A percentile compares a stretch with the other conserved stretches of the same genome.
These are phyloP conservation scores for Drosophila picticornis DNA, from an alignment of 2,888 invertebrate genomes.

Conservation along the genomic window DNA sequence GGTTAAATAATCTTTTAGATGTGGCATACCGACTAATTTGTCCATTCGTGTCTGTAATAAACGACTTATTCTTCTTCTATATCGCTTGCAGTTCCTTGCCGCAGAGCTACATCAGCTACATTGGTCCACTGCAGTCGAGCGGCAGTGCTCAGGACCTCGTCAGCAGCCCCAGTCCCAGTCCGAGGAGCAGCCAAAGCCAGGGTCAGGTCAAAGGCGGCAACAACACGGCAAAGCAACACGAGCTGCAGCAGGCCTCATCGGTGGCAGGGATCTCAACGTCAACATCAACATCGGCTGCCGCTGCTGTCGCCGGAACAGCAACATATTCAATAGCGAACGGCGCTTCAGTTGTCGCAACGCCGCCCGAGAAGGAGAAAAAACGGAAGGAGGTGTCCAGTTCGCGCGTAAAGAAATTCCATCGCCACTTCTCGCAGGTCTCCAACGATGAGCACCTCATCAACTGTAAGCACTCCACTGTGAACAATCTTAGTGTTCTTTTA, in stretches of 20 bases:
- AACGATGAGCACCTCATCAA: constrained; percentile 94
- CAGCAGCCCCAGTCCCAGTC: constrained; percentile 57
- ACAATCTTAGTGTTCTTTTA: too few relatives aligned
- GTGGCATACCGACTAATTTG: background rate
- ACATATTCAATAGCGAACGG: constrained; percentile 46
- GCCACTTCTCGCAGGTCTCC: constrained; percentile 94
- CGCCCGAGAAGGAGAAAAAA: constrained; percentile 82
- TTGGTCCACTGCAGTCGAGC: constrained; percentile 68
- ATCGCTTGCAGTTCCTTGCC: constrained; percentile 51
- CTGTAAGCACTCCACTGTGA: constrained; percentile 87
- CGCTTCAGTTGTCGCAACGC: constrained; percentile 30
- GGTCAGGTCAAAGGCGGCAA: constrained; percentile 40
- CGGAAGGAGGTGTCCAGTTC: constrained; percentile 85
- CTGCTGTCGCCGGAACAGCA: background rate
- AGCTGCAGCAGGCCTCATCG: constrained; percentile 47
- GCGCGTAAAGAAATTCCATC: constrained; percentile 94
- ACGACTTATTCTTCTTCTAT: background rate
- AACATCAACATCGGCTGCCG: constrained; percentile 42
- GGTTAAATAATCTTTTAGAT: background rate
- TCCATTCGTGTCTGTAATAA: background rate
- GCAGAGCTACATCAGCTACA: constrained; percentile 67
- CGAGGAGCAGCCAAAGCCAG: constrained; percentile 49
- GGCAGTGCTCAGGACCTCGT: constrained; percentile 78
- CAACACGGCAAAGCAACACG: constrained; percentile 79
- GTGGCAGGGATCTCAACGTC: constrained; percentile 52